Conservation (phyloP, 2,797 vertebrate species). For the Alca torda region DNA sequence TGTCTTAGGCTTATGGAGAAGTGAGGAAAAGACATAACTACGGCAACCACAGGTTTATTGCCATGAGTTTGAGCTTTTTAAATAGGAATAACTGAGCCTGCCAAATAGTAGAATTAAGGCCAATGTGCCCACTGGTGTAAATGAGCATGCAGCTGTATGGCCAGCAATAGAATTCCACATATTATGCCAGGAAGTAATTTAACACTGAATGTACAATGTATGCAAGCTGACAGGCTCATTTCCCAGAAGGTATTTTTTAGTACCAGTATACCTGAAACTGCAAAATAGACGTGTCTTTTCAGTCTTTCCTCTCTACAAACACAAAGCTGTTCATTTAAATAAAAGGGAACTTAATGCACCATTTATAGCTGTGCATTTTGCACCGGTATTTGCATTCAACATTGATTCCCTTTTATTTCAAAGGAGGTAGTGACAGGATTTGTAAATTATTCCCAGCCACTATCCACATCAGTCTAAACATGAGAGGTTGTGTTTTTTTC, state of each 20-base stretch:
- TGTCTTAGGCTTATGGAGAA: constrained; percentile 2
- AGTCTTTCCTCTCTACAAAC: constrained; percentile 12
- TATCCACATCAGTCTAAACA: not conserved
- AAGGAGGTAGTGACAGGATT: constrained; percentile 30
- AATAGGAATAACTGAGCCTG: constrained; percentile 7
- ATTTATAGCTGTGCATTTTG: constrained; percentile 32
- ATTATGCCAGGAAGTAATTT: constrained; percentile 37
- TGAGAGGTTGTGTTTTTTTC: not conserved
- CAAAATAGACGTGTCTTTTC: constrained; percentile 24
- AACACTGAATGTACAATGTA: constrained; percentile 25
- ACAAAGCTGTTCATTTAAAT: constrained; percentile 46
- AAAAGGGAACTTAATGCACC: constrained; percentile 13
- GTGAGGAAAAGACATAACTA: constrained; percentile 34
- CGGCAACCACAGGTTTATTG: constrained; percentile 42
- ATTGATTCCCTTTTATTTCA: constrained; percentile 16
- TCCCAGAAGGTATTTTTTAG: constrained; percentile 45
- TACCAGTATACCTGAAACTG: constrained; percentile 4
- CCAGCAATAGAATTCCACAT: not conserved
- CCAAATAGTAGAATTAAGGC: constrained; percentile 14
- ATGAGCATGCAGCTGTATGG: not conserved
- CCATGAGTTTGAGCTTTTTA: constrained; percentile 18
- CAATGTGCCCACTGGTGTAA: constrained; percentile 19
- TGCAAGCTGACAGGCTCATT: constrained; percentile 33
- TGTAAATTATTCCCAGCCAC: constrained; percentile 32
- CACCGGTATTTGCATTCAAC: constrained; percentile 29